Percentiles rank a stretch among this genome's conserved stretches.
Conservation (phyloP, 2,797 vertebrate species). For the Hapalemur alaotrensis region DNA sequence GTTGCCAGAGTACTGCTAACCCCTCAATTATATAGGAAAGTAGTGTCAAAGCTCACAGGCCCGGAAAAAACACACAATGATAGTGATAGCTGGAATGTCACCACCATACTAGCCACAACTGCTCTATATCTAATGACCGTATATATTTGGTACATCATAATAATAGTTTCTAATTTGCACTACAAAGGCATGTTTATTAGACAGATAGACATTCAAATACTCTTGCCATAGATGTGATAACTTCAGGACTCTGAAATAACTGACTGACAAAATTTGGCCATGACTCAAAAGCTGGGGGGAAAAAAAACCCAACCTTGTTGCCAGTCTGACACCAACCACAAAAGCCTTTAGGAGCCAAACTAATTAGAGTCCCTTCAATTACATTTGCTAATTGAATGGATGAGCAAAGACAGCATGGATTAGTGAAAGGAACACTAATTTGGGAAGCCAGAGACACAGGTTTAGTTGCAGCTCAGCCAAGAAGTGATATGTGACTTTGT, state of each 20-base stretch:
- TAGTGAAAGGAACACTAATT: constrained; percentile 42
- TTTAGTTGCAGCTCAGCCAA: constrained; percentile 34
- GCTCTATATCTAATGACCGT: neutral
- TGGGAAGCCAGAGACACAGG: neutral
- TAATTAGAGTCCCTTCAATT: constrained; percentile 65
- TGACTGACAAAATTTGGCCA: constrained; percentile 66
- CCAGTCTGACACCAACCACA: constrained; percentile 57
- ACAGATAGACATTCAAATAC: constrained; percentile 42
- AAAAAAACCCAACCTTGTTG: neutral
- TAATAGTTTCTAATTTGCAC: constrained; percentile 38
- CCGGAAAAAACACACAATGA: constrained; percentile 58
- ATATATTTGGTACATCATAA: neutral
- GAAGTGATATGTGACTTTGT: constrained; percentile 10
- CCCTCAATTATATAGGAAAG: constrained; percentile 34
- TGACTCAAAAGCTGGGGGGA: constrained; percentile 41
- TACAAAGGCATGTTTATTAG: constrained; percentile 33
- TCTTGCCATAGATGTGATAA: constrained; percentile 38
- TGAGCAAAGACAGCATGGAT: constrained; percentile 45
- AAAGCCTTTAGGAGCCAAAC: constrained; percentile 65
- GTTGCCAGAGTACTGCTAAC: constrained; percentile 39
- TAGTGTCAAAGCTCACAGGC: constrained; percentile 60
- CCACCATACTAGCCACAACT: neutral
- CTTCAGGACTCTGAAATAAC: constrained; percentile 57
- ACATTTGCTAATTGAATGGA: constrained; percentile 60
- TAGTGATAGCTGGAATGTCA: constrained; percentile 39